These are phyloP conservation scores for Clytia hemisphaerica DNA, from an alignment of 30 jellyfish, hydroid and myxozoan species.

Conservation along the genomic window DNA sequence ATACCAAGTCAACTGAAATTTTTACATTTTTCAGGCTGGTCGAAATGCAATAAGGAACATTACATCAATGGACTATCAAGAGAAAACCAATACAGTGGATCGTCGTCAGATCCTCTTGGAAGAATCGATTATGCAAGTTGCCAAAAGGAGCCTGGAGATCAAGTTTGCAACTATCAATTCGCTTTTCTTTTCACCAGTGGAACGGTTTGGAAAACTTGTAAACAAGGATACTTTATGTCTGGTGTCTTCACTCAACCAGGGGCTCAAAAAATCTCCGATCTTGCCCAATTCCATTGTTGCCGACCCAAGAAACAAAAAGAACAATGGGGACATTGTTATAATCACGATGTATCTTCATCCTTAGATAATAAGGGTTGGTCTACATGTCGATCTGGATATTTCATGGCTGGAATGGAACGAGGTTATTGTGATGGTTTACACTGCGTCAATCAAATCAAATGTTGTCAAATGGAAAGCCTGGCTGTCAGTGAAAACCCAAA, in stretches of 20 bases:
- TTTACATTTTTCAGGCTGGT: no score
- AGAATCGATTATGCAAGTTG: neutral
- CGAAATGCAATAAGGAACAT: no score
- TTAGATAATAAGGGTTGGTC: slow-evolving; percentile 9
- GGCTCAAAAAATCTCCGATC: neutral
- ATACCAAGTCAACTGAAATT: no score
- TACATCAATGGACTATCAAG: no score
- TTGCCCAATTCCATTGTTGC: slow-evolving; percentile 10
- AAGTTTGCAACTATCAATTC: neutral
- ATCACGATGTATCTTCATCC: neutral
- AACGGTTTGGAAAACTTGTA: slow-evolving; percentile 3
- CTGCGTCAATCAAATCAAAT: neutral
- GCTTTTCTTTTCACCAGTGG: neutral
- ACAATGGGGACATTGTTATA: slow-evolving; percentile 11
- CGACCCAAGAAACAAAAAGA: neutral
- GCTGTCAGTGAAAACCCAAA: no score
- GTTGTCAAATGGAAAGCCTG: slow-evolving; percentile 12
- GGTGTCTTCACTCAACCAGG: neutral
- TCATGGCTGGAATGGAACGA: neutral
- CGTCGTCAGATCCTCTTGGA: neutral
- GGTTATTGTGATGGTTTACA: neutral
- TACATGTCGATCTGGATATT: neutral
- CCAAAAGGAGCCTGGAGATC: neutral
- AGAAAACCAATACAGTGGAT: no score
- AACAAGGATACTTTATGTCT: neutral